phyloP scores from a whole-genome alignment of 2,888 invertebrate genomes.

The Tipula lateralis region DNA sequence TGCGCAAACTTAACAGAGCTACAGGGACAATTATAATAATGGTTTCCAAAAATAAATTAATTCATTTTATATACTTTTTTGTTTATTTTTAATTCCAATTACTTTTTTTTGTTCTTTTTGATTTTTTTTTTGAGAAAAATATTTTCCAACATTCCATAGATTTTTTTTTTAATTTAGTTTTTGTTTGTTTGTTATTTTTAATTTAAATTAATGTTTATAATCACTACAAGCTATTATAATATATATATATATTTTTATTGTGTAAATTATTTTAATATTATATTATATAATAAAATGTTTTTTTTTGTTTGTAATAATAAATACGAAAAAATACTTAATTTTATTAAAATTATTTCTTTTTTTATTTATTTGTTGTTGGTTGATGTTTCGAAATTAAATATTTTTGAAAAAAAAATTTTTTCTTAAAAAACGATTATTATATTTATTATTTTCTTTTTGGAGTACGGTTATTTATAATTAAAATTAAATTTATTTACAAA shows the following conservation, averaged over 20 bases:
- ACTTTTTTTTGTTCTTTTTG: background rate
- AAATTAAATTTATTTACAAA: slow-evolving; percentile 11
- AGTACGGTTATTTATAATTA: slow-evolving; percentile 19
- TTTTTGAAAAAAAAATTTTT: background rate
- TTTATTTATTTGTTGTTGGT: background rate
- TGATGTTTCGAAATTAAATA: background rate
- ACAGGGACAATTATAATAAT: too few relatives aligned
- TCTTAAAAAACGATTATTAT: background rate
- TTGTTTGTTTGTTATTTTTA: background rate
- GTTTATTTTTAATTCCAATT: slow-evolving; percentile 1
- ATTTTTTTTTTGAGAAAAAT: slow-evolving; percentile 24
- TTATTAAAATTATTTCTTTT: background rate
- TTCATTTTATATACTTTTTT: background rate
- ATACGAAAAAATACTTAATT: background rate
- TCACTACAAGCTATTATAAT: slow-evolving; percentile 19
- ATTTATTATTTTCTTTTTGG: background rate
- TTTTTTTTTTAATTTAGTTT: background rate
- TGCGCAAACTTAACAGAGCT: too few relatives aligned
- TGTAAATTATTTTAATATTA: slow-evolving; percentile 19
- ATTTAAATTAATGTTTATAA: background rate
- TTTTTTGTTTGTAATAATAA: background rate
- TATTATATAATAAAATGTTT: background rate
- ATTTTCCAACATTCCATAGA: slow-evolving; percentile 19
- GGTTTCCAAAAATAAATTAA: background rate
- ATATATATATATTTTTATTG: background rate